Evolutionary conservation across 2,113 vertebrate species (phyloP), one percentile per base, ranked within the genome.

Genomic region (Ochotona curzoniae): DNA sequence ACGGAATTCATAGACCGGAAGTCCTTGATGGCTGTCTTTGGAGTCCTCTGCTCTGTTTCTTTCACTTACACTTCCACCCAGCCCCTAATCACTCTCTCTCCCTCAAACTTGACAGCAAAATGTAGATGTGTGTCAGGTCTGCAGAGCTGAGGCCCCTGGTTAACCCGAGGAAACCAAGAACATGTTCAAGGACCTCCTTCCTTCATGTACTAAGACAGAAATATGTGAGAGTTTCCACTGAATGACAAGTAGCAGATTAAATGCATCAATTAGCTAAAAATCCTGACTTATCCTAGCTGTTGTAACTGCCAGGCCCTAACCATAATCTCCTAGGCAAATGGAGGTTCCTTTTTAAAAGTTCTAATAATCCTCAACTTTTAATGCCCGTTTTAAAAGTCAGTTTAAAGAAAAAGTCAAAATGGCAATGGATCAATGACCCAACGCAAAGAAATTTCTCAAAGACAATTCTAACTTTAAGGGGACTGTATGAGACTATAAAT

Each of bases 391-490:
- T 69, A 32, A 86, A 44, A 38, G 28, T 20, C 20, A 73, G 20
- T 25, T 67, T 11, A 7, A 85, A 87, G 25, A n/a, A 94, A 89
- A 94, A 90, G 0, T 2, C 91, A 44, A 44, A 44, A 44, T 44
- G 92, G 3, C 17, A 78, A 66, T 49, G 86, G 28, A 82, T 47
- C 69, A 74, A 76, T 7, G 49, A 12, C 14, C 26, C 66, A 14
- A 38, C 54, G 60, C 7, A n/a, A 12, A 49, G 64, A 11, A 5
- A 73, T 21, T 20, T 66, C 35, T 86, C 57, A 70, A 17, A 73
- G 57, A 83, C 38, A 18, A 64, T 35, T 82, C 93, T 38, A 95
- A 86, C 26, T 73, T 73, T 67, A 71, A 88, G 54, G 32, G 82
- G 38, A 44, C 38, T 44, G 18, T 44, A 5, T 47, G 75, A 5